These are phyloP conservation scores for Vulpes vulpes DNA, from an alignment of 2,113 vertebrate species.

Conservation along the genomic window DNA sequence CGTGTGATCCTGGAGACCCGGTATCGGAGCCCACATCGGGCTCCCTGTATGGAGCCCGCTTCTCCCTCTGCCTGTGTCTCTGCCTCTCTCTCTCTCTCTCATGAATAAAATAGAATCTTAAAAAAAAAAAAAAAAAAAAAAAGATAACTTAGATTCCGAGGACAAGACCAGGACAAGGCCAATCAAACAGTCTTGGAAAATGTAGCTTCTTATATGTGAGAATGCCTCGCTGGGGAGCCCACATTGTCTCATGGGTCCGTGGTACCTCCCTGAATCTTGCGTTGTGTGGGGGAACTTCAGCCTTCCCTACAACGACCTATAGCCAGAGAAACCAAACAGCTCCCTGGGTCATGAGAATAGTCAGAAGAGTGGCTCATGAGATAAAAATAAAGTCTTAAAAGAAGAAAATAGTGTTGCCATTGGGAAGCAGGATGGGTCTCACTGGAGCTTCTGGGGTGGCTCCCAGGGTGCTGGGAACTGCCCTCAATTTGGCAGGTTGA, in stretches of 20 bases:
- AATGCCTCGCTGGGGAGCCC: background rate
- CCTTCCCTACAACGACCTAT: background rate
- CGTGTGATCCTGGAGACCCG: too few species aligned
- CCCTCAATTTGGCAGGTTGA: slow-evolving; percentile 3
- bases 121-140: too few species aligned
- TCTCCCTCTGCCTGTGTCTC: too few species aligned
- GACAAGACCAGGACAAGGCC: background rate
- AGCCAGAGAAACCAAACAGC: slow-evolving; percentile 42
- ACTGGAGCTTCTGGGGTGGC: slow-evolving; percentile 32
- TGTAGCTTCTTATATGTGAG: background rate
- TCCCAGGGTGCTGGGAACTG: background rate
- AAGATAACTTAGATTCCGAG: slow-evolving; percentile 40
- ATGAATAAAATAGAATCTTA: too few species aligned
- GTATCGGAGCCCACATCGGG: too few species aligned
- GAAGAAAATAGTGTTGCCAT: slow-evolving; percentile 19
- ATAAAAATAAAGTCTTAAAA: slow-evolving; percentile 63
- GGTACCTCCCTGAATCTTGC: slow-evolving; percentile 17
- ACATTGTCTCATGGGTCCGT: background rate
- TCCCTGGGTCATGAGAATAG: slow-evolving; percentile 8
- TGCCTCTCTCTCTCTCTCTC: too few species aligned
- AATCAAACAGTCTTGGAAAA: background rate
- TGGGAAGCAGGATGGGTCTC: slow-evolving; percentile 45
- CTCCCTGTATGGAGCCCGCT: too few species aligned
- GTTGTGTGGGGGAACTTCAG: background rate
- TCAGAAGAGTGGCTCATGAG: slow-evolving; percentile 47